phyloP scores from a whole-genome alignment of 2,113 vertebrate genomes.

The Jaculus jaculus region DNA sequence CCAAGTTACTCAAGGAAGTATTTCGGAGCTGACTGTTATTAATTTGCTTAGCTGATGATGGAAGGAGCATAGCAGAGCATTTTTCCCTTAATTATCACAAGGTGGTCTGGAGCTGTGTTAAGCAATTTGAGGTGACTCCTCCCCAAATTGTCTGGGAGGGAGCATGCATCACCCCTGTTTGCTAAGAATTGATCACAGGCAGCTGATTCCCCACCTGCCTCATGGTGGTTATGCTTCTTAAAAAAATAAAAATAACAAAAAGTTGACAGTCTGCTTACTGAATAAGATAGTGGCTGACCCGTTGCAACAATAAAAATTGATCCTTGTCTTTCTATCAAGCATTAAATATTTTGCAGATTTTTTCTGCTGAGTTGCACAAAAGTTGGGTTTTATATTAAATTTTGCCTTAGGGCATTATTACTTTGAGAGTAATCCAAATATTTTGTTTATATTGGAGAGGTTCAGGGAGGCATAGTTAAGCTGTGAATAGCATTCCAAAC shows the following conservation, averaged over 20 bases:
- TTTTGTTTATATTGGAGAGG: conserved; percentile 79
- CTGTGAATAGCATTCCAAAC: conserved; percentile 79
- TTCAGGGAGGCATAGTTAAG: conserved; percentile 73
- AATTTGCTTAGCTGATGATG: conserved; percentile 53
- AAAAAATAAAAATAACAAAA: not conserved
- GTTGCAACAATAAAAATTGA: conserved; percentile 55
- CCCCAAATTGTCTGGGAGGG: not conserved
- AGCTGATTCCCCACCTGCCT: conserved; percentile 20
- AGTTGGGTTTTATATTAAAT: conserved; percentile 73
- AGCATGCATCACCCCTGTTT: not conserved
- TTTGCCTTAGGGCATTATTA: conserved; percentile 77
- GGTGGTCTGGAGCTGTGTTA: not conserved
- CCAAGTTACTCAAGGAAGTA: conserved; percentile 54
- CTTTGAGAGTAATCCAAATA: conserved; percentile 79
- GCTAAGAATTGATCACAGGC: conserved; percentile 46
- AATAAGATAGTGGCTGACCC: conserved; percentile 55
- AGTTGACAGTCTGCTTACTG: conserved; percentile 33
- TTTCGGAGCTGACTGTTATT: conserved; percentile 57
- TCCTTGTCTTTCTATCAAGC: conserved; percentile 61
- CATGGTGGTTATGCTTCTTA: conserved; percentile 1
- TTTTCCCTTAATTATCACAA: conserved; percentile 58
- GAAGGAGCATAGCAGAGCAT: not conserved
- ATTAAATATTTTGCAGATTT: conserved; percentile 70
- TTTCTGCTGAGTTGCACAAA: conserved; percentile 63
- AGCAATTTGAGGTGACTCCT: conserved; percentile 18